Base-by-base conservation (phyloP, 2,113 vertebrate genomes). In the Archilochus colubris region DNA sequence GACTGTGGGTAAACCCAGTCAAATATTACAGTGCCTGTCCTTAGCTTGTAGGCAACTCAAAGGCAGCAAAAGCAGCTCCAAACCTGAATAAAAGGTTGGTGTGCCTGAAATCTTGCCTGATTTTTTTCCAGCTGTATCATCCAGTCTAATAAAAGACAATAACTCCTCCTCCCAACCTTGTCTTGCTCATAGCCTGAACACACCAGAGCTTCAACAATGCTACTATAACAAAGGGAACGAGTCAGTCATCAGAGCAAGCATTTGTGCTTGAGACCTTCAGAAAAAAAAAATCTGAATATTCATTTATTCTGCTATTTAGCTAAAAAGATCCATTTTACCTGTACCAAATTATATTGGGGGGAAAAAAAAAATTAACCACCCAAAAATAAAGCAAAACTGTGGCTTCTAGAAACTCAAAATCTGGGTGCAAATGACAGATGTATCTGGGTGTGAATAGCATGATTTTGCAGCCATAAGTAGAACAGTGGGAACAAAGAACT, bases 161-260 rank as follows among this genome's bases (percentile, higher is more conserved):
- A 95, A 83, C 92, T 92, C 94, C 95, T 95, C 94, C 96, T 96
- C 88, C 88, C 77, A 95, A 86, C 73, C 76, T 94, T 93, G 94
- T 88, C 76, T 94, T 93, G 88, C 83, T 95, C 88, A 57, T 17
- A 63, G 94, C 92, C 86, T 96, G 94, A 92, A 92, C 95, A 95
- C 94, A 94, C 91, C 76, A 93, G 88, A 86, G 88, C 88, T 96
- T 50, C 95, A 92, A 68, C 91, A 93, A 95, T 92, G 91, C 92
- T 59, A 43, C 82, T 86, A 36, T 70, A 94, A 96, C 94, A 96
- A 96, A 95, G 67, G 75, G 81, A 95, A 82, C 94, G 96, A 97
- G 82, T 94, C 95, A 96, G 70, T 93, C 94, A 83, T 89, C 91
- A 97, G 75, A 93, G 87, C 59, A 10, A 48, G 82, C 21, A 0